phyloP scores from a whole-genome alignment of 2,888 invertebrate species.

The Spodoptera picta region DNA sequence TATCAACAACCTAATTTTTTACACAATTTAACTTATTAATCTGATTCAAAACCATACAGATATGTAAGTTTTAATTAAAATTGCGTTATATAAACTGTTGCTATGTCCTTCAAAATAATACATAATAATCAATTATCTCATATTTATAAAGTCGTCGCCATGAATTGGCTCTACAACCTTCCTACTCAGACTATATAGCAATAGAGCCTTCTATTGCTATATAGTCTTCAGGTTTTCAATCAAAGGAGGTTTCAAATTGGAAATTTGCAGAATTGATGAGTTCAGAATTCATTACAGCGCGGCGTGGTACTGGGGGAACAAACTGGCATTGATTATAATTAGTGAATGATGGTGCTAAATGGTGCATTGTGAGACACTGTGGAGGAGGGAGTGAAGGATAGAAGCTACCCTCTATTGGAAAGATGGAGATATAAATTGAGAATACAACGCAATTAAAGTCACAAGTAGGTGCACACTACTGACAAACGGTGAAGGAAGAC shows the following conservation, averaged over 20 bases:
- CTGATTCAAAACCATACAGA: too few species aligned
- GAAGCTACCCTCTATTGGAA: constrained; percentile 3
- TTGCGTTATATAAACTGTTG: too few species aligned
- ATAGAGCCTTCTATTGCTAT: too few species aligned
- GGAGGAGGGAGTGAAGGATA: background rate
- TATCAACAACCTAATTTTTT: too few species aligned
- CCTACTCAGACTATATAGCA: constrained; percentile 14
- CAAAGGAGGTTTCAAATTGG: constrained; percentile 57
- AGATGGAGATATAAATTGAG: background rate
- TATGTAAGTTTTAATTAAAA: too few species aligned
- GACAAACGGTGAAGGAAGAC: too few species aligned
- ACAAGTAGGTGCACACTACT: too few species aligned
- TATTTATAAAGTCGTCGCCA: too few species aligned
- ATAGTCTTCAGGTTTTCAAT: constrained; percentile 56
- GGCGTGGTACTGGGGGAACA: constrained; percentile 22
- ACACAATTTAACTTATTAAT: too few species aligned
- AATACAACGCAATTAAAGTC: too few species aligned
- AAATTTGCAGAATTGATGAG: constrained; percentile 62
- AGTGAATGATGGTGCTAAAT: constrained; percentile 37
- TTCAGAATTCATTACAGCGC: constrained; percentile 54
- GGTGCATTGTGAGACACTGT: constrained; percentile 18
- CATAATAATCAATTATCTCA: too few species aligned
- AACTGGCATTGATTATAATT: constrained; percentile 53
- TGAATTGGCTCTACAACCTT: constrained; percentile 18
- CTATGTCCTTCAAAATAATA: too few species aligned